These are phyloP conservation scores for Megaleporinus macrocephalus DNA, from an alignment of 2,113 vertebrate genomes.

Conservation along the genomic window DNA sequence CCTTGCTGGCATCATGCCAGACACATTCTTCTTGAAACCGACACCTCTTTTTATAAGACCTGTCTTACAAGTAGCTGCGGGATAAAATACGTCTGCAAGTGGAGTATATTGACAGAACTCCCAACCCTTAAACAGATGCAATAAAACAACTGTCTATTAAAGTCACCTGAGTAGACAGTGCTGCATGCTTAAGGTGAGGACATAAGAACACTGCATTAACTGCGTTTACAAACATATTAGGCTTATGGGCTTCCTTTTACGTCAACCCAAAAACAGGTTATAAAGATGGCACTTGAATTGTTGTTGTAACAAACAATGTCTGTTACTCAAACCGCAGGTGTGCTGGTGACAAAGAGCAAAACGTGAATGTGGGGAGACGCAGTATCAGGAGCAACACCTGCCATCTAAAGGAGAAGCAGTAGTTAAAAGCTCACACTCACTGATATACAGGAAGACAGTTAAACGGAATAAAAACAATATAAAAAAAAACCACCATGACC, in stretches of 20 bases:
- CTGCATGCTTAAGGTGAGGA: background rate
- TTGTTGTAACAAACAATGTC: background rate
- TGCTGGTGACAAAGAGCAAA: background rate
- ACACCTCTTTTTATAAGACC: background rate
- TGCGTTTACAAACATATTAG: too few species aligned
- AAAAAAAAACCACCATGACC: background rate
- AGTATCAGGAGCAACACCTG: constrained; percentile 20
- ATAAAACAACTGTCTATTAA: background rate
- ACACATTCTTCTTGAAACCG: background rate
- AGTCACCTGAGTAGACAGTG: background rate
- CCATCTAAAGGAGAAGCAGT: background rate
- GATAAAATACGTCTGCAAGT: background rate
- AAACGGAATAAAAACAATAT: background rate
- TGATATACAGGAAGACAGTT: constrained; percentile 24
- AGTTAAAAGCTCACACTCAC: constrained; percentile 19
- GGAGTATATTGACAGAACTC: background rate
- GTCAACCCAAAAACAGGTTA: too few species aligned
- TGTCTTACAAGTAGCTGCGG: background rate
- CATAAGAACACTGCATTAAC: too few species aligned
- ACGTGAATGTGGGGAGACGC: background rate
- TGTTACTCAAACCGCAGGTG: background rate
- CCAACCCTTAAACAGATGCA: background rate
- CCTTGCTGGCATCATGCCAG: background rate
- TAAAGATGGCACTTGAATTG: too few species aligned
- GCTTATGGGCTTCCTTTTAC: too few species aligned